Percentiles rank a stretch among this genome's conserved stretches.
Conservation (phyloP, 2,888 invertebrate genomes). For the Nomada fucata region DNA sequence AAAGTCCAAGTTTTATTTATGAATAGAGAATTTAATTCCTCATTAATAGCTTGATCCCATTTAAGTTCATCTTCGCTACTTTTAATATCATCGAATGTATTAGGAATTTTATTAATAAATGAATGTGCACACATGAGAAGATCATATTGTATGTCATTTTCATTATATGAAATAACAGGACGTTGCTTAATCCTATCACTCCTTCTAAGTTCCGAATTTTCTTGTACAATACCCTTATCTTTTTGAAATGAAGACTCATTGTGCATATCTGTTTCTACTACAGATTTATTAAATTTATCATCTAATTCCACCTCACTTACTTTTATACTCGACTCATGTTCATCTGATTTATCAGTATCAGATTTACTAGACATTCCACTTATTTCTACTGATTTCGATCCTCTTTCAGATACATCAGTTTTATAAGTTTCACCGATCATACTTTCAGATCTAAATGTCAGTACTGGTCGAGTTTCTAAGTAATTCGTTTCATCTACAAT, state of each 20-base stretch:
- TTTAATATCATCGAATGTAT: constrained; percentile 15
- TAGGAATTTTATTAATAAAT: not conserved
- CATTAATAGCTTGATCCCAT: constrained; percentile 12
- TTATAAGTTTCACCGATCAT: not conserved
- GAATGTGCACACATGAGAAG: not conserved
- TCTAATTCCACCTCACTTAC: constrained; percentile 3
- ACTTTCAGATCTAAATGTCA: not conserved
- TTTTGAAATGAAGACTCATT: not conserved
- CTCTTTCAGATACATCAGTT: not conserved
- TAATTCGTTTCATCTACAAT: not conserved
- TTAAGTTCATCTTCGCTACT: constrained; percentile 3
- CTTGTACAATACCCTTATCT: not conserved
- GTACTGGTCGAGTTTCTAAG: not conserved
- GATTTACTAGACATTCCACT: not conserved
- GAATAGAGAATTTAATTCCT: constrained; percentile 22
- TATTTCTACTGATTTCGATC: not conserved
- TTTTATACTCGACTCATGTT: not conserved
- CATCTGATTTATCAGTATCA: not conserved
- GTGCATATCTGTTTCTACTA: not conserved
- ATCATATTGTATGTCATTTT: not conserved
- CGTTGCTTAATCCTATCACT: constrained; percentile 11
- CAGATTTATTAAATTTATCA: not conserved
- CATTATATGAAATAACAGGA: not conserved
- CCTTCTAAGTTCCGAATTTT: not conserved
- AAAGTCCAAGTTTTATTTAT: constrained; percentile 18